phyloP scores from a whole-genome alignment of 2,888 invertebrate genomes.

The Ectropis crepuscularia region DNA sequence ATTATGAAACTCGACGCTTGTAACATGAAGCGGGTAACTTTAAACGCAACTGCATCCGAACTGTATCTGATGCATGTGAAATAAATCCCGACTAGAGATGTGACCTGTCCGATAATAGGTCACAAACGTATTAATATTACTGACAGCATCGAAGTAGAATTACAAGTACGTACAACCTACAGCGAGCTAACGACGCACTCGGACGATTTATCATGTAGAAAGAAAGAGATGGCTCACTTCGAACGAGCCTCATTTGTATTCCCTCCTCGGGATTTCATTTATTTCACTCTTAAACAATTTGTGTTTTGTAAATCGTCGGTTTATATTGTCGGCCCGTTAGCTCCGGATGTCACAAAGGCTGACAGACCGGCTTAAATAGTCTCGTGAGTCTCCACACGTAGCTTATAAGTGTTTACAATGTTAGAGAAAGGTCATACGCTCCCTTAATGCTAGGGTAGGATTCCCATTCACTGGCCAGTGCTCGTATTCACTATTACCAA shows the following conservation, averaged over 20 bases:
- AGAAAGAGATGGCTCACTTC: constrained; percentile 74
- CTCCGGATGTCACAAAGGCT: constrained; percentile 69
- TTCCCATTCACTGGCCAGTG: constrained; percentile 55
- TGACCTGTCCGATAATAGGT: constrained; percentile 77
- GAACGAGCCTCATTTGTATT: constrained; percentile 79
- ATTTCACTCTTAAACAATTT: constrained; percentile 75
- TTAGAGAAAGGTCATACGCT: constrained; percentile 59
- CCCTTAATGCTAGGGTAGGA: constrained; percentile 56
- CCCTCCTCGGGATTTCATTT: constrained; percentile 69
- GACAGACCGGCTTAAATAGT: constrained; percentile 61
- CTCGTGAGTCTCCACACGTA: constrained; percentile 64
- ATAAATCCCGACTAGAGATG: constrained; percentile 73
- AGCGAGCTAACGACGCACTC: constrained; percentile 75
- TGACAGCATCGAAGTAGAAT: constrained; percentile 77
- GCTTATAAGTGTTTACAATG: constrained; percentile 44
- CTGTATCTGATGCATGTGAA: constrained; percentile 72
- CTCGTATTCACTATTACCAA: no score
- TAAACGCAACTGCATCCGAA: constrained; percentile 66
- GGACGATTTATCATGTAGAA: constrained; percentile 75
- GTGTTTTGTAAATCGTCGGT: constrained; percentile 73
- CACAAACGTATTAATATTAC: constrained; percentile 80
- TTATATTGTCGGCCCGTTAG: constrained; percentile 70
- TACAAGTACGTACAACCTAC: constrained; percentile 60
- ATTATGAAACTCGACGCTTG: constrained; percentile 71
- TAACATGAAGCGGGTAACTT: constrained; percentile 62